Evolutionary conservation across 2,797 vertebrate species (phyloP).

Genomic region (Centropyge bicolor): DNA sequence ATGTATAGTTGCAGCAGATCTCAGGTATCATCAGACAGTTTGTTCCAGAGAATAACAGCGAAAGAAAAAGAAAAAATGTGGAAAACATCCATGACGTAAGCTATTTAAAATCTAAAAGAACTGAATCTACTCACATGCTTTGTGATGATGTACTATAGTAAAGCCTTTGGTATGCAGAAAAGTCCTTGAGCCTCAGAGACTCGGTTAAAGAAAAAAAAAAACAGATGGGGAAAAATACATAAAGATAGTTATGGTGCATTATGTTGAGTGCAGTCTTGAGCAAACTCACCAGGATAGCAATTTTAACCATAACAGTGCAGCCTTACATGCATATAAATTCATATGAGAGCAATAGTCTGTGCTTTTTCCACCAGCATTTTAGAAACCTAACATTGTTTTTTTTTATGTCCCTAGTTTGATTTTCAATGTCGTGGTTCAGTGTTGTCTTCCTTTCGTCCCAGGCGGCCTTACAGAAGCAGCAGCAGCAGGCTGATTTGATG

Average conservation of each 20-base stretch:
- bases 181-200: not conserved
- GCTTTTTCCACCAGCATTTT: not conserved
- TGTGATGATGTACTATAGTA: not conserved
- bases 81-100: not conserved
- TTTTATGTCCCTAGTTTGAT: not conserved
- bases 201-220: not conserved
- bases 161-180: not conserved
- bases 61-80: not conserved
- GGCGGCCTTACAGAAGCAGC: conserved; percentile 92
- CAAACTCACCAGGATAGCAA: not conserved
- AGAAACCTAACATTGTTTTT: not conserved
- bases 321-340: not conserved
- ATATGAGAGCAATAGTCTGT: not conserved
- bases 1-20: too few species aligned
- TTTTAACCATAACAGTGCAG: not conserved
- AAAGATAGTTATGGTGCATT: not conserved
- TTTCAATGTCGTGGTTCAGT: not conserved
- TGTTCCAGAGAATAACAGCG: too few species aligned
- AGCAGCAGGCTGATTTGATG: conserved; percentile 88
- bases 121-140: not conserved
- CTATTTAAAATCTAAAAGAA: not conserved
- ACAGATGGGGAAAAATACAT: not conserved
- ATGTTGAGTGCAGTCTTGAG: not conserved
- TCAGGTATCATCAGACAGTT: too few species aligned
- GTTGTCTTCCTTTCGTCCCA: conserved; percentile 59